Percentiles rank a stretch among this genome's conserved stretches.
These are phyloP conservation scores for Raja brachyura DNA, from an alignment of 2,113 vertebrate genomes.

Conservation along the genomic window DNA sequence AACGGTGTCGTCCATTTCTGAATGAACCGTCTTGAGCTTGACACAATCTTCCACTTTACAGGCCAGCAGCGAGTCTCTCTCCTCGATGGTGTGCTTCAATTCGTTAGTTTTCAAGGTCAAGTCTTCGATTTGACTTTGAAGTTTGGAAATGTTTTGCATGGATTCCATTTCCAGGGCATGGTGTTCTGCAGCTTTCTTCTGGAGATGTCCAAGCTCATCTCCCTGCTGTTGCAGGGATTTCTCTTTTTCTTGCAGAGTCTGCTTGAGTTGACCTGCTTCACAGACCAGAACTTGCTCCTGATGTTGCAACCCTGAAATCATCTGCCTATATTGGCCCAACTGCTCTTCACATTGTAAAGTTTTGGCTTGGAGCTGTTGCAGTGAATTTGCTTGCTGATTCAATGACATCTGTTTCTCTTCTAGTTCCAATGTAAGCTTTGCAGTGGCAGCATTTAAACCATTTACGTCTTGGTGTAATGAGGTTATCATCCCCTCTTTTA, in stretches of 20 bases:
- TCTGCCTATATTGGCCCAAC: constrained; percentile 47
- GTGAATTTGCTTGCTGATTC: constrained; percentile 54
- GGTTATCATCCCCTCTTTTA: constrained; percentile 50
- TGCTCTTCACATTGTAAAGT: constrained; percentile 52
- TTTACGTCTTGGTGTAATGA: constrained; percentile 55
- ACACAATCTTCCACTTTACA: constrained; percentile 53
- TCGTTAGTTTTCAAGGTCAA: constrained; percentile 46
- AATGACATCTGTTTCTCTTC: constrained; percentile 55
- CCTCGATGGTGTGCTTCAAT: constrained; percentile 48
- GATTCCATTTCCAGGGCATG: constrained; percentile 55
- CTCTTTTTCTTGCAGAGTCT: constrained; percentile 53
- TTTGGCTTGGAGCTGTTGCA: constrained; percentile 56
- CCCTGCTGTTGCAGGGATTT: constrained; percentile 49
- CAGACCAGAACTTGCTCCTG: constrained; percentile 50
- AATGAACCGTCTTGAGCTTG: constrained; percentile 50
- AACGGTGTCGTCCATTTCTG: constrained; percentile 53
- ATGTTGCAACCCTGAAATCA: constrained; percentile 54
- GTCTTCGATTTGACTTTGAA: constrained; percentile 54
- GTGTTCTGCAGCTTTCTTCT: constrained; percentile 56
- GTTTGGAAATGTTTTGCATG: constrained; percentile 58
- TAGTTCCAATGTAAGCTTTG: constrained; percentile 50
- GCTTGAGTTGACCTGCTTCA: constrained; percentile 45
- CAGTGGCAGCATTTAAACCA: constrained; percentile 48
- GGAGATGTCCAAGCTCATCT: constrained; percentile 53
- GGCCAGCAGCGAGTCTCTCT: constrained; percentile 59